phyloP scores from a whole-genome alignment of 2,797 vertebrate species.

The Myotis findleyi region DNA sequence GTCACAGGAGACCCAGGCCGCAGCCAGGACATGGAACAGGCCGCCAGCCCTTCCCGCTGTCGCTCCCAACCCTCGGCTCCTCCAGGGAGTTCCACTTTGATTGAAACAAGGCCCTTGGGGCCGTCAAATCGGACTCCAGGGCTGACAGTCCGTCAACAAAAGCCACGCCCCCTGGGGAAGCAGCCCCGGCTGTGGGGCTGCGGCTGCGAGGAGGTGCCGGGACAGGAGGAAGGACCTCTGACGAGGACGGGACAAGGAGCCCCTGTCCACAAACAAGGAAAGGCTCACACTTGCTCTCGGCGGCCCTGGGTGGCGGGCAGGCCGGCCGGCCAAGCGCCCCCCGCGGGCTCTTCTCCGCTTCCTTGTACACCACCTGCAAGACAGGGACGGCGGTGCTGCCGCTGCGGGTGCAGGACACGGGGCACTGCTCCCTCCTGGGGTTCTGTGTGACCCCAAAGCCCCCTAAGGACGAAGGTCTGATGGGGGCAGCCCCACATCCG shows the following conservation, averaged over 20 bases:
- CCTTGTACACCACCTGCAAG: constrained; percentile 94
- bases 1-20: accelerated
- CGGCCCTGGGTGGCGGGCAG: constrained; percentile 87
- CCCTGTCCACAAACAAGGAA: not conserved
- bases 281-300: constrained; percentile 95
- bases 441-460: accelerated
- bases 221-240: not conserved
- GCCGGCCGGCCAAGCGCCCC: constrained; percentile 88
- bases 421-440: not conserved
- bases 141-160: too few relatives aligned
- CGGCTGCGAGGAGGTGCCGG: accelerated
- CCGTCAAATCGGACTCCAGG: not conserved
- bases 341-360: constrained; percentile 91
- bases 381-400: not conserved
- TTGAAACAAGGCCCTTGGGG: accelerated
- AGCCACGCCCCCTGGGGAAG: too few relatives aligned
- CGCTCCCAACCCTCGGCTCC: not conserved
- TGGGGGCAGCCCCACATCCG: accelerated
- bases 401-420: accelerated
- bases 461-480: too few relatives aligned
- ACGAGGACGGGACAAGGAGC: not conserved
- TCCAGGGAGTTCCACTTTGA: not conserved
- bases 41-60: not conserved
- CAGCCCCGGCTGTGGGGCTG: too few relatives aligned
- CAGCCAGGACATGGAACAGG: too few relatives aligned